phyloP scores from a whole-genome alignment of 2,113 vertebrate genomes.

The Cranoglanis bouderius region DNA sequence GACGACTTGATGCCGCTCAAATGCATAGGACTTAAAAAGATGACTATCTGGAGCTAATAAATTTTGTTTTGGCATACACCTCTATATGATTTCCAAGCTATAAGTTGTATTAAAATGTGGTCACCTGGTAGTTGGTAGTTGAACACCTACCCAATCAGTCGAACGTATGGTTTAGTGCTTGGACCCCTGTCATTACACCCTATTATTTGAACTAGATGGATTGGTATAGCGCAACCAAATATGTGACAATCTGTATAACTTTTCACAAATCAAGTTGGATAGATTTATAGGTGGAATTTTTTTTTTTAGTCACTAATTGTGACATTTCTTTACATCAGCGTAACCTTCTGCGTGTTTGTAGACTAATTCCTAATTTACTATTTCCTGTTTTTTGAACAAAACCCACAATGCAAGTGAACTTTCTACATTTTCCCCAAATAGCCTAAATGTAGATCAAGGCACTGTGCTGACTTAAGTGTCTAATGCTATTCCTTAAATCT shows the following conservation, averaged over 20 bases:
- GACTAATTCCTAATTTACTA: background rate
- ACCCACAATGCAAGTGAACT: background rate
- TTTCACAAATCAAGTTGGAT: background rate
- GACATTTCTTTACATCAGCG: too few relatives aligned
- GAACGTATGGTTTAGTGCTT: background rate
- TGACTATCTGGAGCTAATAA: background rate
- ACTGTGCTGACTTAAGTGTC: too few relatives aligned
- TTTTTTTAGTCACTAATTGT: background rate
- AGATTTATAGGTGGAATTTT: background rate
- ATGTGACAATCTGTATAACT: background rate
- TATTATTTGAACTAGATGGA: background rate
- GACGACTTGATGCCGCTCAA: background rate
- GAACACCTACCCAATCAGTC: background rate
- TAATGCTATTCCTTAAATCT: background rate
- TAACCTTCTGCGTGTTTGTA: background rate
- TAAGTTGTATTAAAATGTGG: background rate
- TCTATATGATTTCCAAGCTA: background rate
- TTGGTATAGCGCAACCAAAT: background rate
- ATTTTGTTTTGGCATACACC: background rate
- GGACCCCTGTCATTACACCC: background rate
- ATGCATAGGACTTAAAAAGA: background rate
- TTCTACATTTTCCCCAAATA: too few relatives aligned
- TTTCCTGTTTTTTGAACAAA: background rate
- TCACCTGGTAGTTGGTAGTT: background rate
- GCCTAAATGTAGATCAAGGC: too few relatives aligned